Percentiles rank a stretch among this genome's conserved stretches.
Evolutionary conservation across 1,140 invertebrate genomes (phyloP).

Genomic region (Ceratitis capitata): DNA sequence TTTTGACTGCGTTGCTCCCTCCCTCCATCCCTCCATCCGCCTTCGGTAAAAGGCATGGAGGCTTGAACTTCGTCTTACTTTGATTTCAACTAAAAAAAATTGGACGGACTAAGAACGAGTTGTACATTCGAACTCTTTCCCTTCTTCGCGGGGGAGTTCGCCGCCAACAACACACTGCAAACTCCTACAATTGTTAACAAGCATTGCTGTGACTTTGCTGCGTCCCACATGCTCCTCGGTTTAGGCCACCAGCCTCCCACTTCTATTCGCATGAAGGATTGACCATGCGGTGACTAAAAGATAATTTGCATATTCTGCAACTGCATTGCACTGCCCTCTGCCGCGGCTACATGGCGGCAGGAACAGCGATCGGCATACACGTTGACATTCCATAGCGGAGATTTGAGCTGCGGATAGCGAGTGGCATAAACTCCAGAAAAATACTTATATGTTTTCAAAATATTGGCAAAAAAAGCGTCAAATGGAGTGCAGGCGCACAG

Average conservation of each 20-base stretch:
- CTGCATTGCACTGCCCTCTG: neutral
- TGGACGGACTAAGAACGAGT: too few relatives aligned
- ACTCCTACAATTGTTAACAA: neutral
- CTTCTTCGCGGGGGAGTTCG: neutral
- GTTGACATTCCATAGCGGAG: constrained; percentile 16
- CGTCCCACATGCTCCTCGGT: neutral
- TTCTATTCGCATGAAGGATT: neutral
- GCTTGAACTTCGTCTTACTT: too few relatives aligned
- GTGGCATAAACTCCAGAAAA: neutral
- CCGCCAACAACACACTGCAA: neutral
- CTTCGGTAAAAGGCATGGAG: too few relatives aligned
- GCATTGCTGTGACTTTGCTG: neutral
- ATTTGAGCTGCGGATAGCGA: neutral
- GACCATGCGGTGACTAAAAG: neutral
- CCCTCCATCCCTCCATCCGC: neutral
- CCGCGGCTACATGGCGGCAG: neutral
- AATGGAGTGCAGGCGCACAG: constrained; percentile 14
- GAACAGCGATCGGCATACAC: neutral
- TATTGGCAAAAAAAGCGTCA: neutral
- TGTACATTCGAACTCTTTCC: too few relatives aligned
- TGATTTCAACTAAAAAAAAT: too few relatives aligned
- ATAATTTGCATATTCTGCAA: constrained; percentile 13
- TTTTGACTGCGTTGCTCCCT: neutral
- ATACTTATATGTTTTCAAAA: neutral
- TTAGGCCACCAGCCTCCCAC: too few relatives aligned